Evolutionary conservation across 2,888 invertebrate species (phyloP).

Genomic region (Brachylomia viminalis): DNA sequence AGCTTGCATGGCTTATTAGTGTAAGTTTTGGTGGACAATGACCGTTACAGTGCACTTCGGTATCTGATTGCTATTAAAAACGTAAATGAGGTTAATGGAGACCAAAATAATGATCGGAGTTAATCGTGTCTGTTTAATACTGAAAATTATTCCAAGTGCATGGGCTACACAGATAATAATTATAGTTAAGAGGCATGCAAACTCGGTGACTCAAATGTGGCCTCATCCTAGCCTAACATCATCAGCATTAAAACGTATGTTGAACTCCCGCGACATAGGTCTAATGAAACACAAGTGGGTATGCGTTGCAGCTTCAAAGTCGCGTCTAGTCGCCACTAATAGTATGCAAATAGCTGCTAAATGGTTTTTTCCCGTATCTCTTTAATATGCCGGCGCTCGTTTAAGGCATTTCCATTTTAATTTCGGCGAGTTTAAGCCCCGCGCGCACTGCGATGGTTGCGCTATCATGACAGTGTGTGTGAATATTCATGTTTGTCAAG

Average conservation of each 20-base stretch:
- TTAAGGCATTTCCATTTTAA: slow-evolving; percentile 76
- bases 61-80: background rate
- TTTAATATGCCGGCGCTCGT: slow-evolving; percentile 69
- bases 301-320: slow-evolving; percentile 52
- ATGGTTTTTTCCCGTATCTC: slow-evolving; percentile 70
- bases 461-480: slow-evolving; percentile 37
- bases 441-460: slow-evolving; percentile 55
- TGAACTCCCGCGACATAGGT: slow-evolving; percentile 6
- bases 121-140: background rate
- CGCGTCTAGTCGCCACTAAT: slow-evolving; percentile 66
- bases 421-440: slow-evolving; percentile 68
- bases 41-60: background rate
- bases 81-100: slow-evolving; percentile 1
- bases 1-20: background rate
- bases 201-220: background rate
- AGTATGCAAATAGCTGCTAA: slow-evolving; percentile 72
- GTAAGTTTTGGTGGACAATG: background rate
- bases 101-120: background rate
- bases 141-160: background rate
- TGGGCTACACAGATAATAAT: background rate
- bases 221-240: slow-evolving; percentile 1
- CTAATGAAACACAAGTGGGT: slow-evolving; percentile 60
- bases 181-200: background rate
- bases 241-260: slow-evolving; percentile 27
- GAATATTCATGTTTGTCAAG: slow-evolving; percentile 61